Evolutionary conservation across 92 coral and sea anemone species (phyloP).

Genomic region (Actinostola sp.): DNA sequence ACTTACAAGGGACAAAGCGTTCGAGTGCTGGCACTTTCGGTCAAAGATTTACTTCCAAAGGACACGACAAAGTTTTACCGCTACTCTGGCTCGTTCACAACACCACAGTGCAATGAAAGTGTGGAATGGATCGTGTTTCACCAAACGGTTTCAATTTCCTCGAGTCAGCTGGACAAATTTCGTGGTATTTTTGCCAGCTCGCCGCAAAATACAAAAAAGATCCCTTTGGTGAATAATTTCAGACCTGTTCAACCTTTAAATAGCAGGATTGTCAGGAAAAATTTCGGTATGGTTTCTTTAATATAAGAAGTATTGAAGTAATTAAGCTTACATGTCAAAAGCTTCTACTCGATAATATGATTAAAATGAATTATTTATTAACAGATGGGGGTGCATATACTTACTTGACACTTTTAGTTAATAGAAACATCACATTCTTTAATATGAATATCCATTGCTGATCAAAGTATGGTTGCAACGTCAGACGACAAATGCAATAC

Average conservation of each 20-base stretch:
- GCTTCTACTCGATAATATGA: too few species aligned
- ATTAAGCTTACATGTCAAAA: too few species aligned
- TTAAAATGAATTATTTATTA: background rate
- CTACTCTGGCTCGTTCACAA: constrained; percentile 89
- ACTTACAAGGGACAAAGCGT: constrained; percentile 32
- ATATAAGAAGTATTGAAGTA: too few species aligned
- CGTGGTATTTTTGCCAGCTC: constrained; percentile 37
- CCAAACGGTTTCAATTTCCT: constrained; percentile 56
- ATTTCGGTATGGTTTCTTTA: constrained; percentile 88
- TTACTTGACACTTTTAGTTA: too few species aligned
- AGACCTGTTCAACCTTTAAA: constrained; percentile 82
- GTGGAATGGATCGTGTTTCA: constrained; percentile 92
- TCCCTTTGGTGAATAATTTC: constrained; percentile 65
- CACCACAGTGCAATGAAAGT: constrained; percentile 82
- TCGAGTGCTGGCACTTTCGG: constrained; percentile 28
- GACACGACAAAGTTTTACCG: constrained; percentile 62
- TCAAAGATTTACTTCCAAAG: constrained; percentile 59
- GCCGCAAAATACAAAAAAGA: constrained; percentile 39
- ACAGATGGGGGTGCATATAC: too few species aligned
- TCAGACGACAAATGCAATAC: too few species aligned
- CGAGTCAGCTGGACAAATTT: constrained; percentile 57
- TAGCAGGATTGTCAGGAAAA: constrained; percentile 70
- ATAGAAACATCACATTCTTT: too few species aligned
- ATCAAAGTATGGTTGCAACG: too few species aligned
- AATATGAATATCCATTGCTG: too few species aligned